phyloP scores from a whole-genome alignment of 2,113 vertebrate species.

The Charina bottae region DNA sequence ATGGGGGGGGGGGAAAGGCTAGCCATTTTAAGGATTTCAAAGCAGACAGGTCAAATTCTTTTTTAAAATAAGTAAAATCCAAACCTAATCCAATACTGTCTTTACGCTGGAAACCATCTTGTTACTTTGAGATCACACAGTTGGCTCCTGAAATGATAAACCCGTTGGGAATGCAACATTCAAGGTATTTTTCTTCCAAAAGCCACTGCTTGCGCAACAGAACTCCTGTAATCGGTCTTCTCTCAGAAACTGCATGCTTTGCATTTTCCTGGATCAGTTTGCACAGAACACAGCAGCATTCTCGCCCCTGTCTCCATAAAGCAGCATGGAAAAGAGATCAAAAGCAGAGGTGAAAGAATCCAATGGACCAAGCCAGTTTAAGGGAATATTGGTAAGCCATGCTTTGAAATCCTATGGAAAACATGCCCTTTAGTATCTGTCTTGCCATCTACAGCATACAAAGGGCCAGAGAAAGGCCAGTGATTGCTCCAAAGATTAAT shows the following conservation, averaged over 20 bases:
- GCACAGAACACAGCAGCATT: neutral
- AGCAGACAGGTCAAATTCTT: neutral
- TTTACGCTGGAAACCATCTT: neutral
- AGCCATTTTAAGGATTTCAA: neutral
- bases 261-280: neutral
- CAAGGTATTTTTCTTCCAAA: neutral
- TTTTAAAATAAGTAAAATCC: neutral
- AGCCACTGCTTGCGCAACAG: neutral
- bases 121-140: neutral
- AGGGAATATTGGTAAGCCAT: neutral
- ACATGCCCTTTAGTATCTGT: constrained; percentile 1
- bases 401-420: constrained; percentile 25
- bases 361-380: neutral
- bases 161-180: neutral
- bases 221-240: neutral
- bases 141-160: neutral
- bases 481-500: constrained; percentile 14
- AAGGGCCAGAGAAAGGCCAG: neutral
- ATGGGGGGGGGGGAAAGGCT: neutral
- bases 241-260: neutral
- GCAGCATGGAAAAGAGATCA: neutral
- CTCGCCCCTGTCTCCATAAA: neutral
- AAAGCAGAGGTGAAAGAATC: neutral
- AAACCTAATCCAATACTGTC: neutral
- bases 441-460: constrained; percentile 16